A percentile compares a stretch with the other conserved stretches of the same genome.
phyloP scores from a whole-genome alignment of 1,140 invertebrate genomes.

The Drosophila nannoptera region DNA sequence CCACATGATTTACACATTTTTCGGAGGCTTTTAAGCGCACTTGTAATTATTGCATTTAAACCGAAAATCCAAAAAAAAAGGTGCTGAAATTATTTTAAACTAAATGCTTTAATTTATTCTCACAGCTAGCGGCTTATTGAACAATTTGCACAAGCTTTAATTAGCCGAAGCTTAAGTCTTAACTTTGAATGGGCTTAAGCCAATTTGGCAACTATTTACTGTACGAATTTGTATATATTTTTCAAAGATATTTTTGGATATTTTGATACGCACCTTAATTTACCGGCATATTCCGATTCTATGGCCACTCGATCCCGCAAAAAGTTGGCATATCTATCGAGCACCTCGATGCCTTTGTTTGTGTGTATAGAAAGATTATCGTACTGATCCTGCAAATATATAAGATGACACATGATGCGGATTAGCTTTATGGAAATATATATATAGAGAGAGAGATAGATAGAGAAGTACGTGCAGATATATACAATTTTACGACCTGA shows the following conservation, averaged over 20 bases:
- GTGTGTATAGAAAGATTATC: constrained; percentile 96
- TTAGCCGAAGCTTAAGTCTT: too few species aligned
- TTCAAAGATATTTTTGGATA: not conserved
- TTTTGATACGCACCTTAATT: constrained; percentile 88
- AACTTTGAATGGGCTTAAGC: too few species aligned
- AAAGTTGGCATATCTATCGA: constrained; percentile 96
- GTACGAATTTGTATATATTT: too few species aligned
- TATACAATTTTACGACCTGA: constrained; percentile 19
- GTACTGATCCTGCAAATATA: constrained; percentile 94
- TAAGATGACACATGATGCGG: constrained; percentile 49
- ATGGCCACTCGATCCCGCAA: constrained; percentile 95
- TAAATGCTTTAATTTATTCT: too few species aligned
- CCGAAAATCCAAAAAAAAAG: constrained; percentile 15
- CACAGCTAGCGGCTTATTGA: too few species aligned
- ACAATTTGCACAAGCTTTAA: too few species aligned
- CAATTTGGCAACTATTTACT: too few species aligned
- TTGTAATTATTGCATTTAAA: constrained; percentile 20
- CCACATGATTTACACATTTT: constrained; percentile 45
- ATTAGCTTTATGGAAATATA: constrained; percentile 37
- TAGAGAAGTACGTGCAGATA: too few species aligned
- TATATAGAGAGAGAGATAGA: constrained; percentile 7
- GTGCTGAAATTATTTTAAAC: constrained; percentile 1
- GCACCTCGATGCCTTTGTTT: constrained; percentile 97
- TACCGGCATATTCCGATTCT: constrained; percentile 97
- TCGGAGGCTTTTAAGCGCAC: constrained; percentile 26